These are phyloP conservation scores for Drosophila limbata DNA, from an alignment of 2,888 invertebrate genomes.

Conservation along the genomic window DNA sequence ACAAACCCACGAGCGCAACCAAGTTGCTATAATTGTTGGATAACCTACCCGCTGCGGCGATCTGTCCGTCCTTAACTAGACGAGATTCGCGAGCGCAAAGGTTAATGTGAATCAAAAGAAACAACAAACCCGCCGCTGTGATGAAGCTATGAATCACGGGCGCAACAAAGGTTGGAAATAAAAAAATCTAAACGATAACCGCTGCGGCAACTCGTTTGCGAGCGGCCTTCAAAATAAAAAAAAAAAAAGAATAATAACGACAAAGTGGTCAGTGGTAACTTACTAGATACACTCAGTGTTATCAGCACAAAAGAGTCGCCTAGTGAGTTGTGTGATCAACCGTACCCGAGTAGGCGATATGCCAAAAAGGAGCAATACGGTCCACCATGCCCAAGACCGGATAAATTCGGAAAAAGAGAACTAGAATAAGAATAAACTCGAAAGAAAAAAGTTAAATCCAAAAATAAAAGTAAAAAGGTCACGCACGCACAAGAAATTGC, in stretches of 20 bases:
- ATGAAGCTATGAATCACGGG: not conserved
- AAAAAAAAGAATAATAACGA: not conserved
- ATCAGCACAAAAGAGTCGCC: constrained; percentile 3
- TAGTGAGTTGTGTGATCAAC: constrained; percentile 9
- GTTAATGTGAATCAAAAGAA: not conserved
- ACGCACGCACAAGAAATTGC: constrained; percentile 1
- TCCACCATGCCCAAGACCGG: not conserved
- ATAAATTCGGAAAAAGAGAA: not conserved
- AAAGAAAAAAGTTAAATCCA: not conserved
- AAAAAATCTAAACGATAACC: not conserved
- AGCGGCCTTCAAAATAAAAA: not conserved
- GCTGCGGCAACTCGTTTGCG: constrained; percentile 5
- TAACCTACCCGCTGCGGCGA: not conserved
- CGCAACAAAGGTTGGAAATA: not conserved
- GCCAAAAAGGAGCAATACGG: not conserved
- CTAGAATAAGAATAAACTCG: not conserved
- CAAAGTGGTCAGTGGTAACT: no score
- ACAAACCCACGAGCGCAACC: not conserved
- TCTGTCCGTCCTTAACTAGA: constrained; percentile 1
- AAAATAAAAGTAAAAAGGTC: not conserved
- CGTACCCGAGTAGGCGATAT: constrained; percentile 12
- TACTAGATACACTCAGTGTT: no score
- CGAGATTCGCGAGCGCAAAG: not conserved
- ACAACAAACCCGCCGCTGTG: constrained; percentile 2
- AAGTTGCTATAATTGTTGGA: not conserved